A percentile compares a stretch with the other conserved stretches of the same genome.
Conservation (phyloP, 2,888 invertebrate genomes). For the Zonitis immaculata region DNA sequence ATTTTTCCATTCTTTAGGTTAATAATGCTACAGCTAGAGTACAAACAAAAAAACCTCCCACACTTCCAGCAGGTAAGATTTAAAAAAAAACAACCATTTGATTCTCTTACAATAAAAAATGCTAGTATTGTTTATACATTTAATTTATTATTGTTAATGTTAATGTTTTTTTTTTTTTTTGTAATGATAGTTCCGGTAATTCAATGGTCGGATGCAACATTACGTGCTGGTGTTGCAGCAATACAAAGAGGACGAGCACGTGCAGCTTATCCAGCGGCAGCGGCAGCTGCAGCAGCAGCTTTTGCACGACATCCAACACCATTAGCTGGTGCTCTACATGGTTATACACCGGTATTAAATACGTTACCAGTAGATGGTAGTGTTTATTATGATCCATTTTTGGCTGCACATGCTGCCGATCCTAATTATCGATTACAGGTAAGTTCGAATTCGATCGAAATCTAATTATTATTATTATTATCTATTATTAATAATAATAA, state of each 20-base stretch:
- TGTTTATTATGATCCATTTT: constrained; percentile 94
- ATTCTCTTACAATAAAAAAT: no score
- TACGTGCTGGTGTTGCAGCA: constrained; percentile 74
- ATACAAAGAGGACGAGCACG: constrained; percentile 72
- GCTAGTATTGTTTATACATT: no score
- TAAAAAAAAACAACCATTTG: no score
- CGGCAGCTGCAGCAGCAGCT: constrained; percentile 70
- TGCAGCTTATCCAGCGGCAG: constrained; percentile 62
- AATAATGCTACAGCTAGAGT: constrained; percentile 99
- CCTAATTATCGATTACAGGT: constrained; percentile 90
- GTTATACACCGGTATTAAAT: constrained; percentile 67
- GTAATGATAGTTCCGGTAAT: constrained; percentile 67
- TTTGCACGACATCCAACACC: constrained; percentile 64
- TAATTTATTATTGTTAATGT: no score
- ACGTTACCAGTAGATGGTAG: constrained; percentile 57
- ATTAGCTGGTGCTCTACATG: constrained; percentile 73
- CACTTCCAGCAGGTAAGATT: constrained; percentile 89
- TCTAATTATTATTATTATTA: no score
- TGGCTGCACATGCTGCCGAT: constrained; percentile 84
- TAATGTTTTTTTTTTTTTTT: constrained; percentile 37
- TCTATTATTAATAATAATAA: no score
- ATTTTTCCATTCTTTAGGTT: constrained; percentile 63
- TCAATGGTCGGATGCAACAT: constrained; percentile 80
- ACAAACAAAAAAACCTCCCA: constrained; percentile 96
- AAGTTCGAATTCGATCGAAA: constrained; percentile 44